Percentiles rank a stretch among this genome's conserved stretches.
Evolutionary conservation across 2,797 vertebrate genomes (phyloP).

Genomic region (Diglossa cyanea): DNA sequence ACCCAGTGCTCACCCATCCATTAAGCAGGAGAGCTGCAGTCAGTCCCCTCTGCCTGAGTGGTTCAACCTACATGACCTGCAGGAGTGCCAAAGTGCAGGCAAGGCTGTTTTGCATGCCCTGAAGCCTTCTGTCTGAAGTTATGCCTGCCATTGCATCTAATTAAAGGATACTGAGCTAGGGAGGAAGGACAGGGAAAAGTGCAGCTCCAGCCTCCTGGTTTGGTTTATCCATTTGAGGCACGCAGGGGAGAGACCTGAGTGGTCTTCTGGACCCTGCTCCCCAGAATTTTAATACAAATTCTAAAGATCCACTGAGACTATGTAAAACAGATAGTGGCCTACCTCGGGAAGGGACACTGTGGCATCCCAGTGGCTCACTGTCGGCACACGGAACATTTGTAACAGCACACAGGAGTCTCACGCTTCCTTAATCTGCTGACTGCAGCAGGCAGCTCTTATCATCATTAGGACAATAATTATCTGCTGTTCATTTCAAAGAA

Average conservation of each 20-base stretch:
- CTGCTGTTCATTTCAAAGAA: background rate
- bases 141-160: background rate
- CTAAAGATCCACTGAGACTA: background rate
- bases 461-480: background rate
- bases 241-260: rapidly evolving
- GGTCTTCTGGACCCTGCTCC: background rate
- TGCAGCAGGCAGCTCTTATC: background rate
- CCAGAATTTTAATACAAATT: background rate
- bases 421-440: background rate
- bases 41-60: background rate
- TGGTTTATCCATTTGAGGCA: background rate
- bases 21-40: background rate
- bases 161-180: background rate
- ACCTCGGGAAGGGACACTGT: background rate
- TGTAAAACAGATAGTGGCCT: background rate
- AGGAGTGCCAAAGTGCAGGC: background rate
- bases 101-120: background rate
- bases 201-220: background rate
- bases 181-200: background rate
- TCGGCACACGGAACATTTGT: background rate
- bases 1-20: background rate
- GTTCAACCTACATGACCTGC: background rate
- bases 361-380: background rate
- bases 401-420: background rate
- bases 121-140: background rate